Conservation (phyloP, 2,113 vertebrate species). For the Rafetus swinhoei region DNA sequence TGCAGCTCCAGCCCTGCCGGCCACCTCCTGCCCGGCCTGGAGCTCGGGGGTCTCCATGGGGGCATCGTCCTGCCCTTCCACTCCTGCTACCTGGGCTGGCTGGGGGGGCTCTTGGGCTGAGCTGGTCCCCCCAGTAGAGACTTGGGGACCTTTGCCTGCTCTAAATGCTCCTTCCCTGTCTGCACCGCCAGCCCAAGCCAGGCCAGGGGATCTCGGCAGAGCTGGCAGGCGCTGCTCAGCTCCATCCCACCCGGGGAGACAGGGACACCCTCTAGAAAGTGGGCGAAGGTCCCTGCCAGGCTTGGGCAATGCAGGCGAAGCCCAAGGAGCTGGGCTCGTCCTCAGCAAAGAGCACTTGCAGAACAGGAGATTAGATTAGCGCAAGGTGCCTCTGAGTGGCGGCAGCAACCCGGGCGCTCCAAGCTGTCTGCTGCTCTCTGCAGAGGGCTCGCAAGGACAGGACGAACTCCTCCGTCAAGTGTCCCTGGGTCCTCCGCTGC, state of each 20-base stretch:
- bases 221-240: rapidly evolving
- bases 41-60: background rate
- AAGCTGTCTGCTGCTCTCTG: slow-evolving; percentile 52
- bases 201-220: rapidly evolving
- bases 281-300: background rate
- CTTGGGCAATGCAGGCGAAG: slow-evolving; percentile 42
- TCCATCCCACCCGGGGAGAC: background rate
- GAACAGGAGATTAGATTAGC: slow-evolving; percentile 9
- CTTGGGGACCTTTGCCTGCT: background rate
- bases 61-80: background rate
- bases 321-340: slow-evolving; percentile 20
- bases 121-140: background rate
- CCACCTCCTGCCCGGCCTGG: background rate
- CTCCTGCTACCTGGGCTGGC: background rate
- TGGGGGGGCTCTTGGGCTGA: background rate
- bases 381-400: slow-evolving; percentile 32
- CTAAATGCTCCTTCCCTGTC: background rate
- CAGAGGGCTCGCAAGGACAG: background rate
- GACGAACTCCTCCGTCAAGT: background rate
- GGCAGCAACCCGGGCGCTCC: background rate
- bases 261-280: background rate
- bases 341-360: background rate
- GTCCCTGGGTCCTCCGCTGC: background rate
- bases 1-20: background rate
- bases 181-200: background rate